These are phyloP conservation scores for Heteromyza rotundicornis DNA, from an alignment of 2,888 invertebrate genomes.

Conservation along the genomic window DNA sequence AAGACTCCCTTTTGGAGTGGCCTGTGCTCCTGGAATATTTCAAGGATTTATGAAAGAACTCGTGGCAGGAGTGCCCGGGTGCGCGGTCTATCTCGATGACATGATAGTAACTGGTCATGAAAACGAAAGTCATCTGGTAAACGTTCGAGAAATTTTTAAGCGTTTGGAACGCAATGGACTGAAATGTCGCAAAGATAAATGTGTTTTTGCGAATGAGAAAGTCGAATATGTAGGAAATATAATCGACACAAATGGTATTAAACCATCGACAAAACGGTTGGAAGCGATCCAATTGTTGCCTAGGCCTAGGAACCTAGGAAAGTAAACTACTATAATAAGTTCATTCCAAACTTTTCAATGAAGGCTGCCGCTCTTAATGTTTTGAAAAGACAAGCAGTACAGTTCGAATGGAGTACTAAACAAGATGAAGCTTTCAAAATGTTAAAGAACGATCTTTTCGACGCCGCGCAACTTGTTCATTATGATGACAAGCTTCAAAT, in stretches of 20 bases:
- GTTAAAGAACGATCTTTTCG: conserved; percentile 14
- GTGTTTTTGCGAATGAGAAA: conserved; percentile 22
- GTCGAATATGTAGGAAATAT: conserved; percentile 31
- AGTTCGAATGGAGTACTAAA: conserved; percentile 16
- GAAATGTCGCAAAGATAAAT: conserved; percentile 22
- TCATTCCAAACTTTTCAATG: conserved; percentile 25
- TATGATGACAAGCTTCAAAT: conserved; percentile 22
- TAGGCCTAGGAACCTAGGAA: no score
- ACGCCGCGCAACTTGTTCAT: conserved; percentile 21
- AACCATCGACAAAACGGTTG: conserved; percentile 22
- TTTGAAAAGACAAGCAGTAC: conserved; percentile 1
- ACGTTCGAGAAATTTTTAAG: conserved; percentile 19
- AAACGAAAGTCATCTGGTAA: conserved; percentile 22
- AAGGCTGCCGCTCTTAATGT: conserved; percentile 26
- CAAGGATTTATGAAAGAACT: conserved; percentile 26
- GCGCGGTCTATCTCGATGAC: conserved; percentile 30
- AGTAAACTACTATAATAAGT: conserved; percentile 30
- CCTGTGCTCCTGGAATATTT: conserved; percentile 27
- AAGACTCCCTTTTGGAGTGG: conserved; percentile 26
- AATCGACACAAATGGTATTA: conserved; percentile 22
- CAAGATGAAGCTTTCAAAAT: conserved; percentile 16
- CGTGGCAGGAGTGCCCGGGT: conserved; percentile 18
- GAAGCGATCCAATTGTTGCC: conserved; percentile 24
- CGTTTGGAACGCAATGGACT: conserved; percentile 12
- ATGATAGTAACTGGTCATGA: conserved; percentile 25